These are phyloP conservation scores for Rhodeus uyekii DNA, from an alignment of 2,797 vertebrate species.

Conservation along the genomic window DNA sequence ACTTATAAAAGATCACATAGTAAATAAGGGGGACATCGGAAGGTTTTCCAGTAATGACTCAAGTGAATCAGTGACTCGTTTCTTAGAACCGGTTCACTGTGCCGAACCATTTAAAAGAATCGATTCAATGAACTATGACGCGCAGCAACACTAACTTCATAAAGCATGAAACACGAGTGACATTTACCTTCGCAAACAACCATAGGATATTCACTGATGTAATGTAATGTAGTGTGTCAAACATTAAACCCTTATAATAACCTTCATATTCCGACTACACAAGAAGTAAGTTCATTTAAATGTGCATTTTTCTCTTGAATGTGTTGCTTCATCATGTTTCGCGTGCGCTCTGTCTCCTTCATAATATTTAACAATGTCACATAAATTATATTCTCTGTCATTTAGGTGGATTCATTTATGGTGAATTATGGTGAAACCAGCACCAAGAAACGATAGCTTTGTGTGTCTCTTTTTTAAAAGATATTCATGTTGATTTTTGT, in stretches of 20 bases:
- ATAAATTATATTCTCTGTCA: neutral
- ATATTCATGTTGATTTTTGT: neutral
- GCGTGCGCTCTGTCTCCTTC: neutral
- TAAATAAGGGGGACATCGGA: neutral
- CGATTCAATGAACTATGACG: neutral
- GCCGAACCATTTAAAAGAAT: neutral
- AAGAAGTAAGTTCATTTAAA: conserved; percentile 3
- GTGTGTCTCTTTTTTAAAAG: neutral
- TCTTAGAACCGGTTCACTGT: neutral
- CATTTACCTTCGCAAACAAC: neutral
- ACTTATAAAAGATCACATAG: neutral
- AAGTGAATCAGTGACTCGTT: neutral
- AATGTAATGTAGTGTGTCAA: neutral
- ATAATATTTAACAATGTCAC: neutral
- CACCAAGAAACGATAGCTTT: neutral
- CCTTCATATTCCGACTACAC: neutral
- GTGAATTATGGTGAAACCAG: neutral
- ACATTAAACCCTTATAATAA: neutral
- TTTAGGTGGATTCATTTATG: neutral
- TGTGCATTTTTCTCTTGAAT: neutral
- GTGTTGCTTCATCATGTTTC: neutral
- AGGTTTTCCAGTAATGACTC: too few species aligned
- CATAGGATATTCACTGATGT: neutral
- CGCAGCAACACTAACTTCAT: conserved; percentile 10
- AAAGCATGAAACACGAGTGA: neutral